Percentiles rank a stretch among this genome's conserved stretches.
These are phyloP conservation scores for Rhincodon typus DNA, from an alignment of 2,797 vertebrate genomes.

Conservation along the genomic window DNA sequence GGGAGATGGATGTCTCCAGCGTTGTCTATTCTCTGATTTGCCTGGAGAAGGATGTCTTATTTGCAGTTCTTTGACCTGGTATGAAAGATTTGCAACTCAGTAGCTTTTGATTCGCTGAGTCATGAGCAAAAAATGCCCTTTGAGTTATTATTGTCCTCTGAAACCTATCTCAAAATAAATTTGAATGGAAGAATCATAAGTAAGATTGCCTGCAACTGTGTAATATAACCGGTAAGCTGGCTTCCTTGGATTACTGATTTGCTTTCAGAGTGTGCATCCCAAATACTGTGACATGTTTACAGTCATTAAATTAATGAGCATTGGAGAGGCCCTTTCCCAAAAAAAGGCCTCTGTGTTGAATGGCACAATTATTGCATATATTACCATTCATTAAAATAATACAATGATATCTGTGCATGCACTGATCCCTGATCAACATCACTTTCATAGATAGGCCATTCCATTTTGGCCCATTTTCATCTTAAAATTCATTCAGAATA, in stretches of 20 bases:
- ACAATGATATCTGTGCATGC: background rate
- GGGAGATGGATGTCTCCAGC: no score
- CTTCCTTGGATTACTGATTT: background rate
- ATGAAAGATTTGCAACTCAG: background rate
- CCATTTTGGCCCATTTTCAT: background rate
- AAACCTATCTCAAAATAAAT: background rate
- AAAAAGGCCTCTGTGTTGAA: no score
- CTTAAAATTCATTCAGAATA: background rate
- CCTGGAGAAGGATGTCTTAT: no score
- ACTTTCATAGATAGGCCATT: background rate
- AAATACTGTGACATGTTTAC: background rate
- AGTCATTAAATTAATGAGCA: background rate
- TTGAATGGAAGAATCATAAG: background rate
- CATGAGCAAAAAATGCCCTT: background rate
- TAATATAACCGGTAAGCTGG: background rate
- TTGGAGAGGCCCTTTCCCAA: background rate
- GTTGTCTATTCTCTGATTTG: no score
- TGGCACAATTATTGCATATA: no score
- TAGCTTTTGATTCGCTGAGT: background rate
- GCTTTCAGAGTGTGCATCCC: background rate
- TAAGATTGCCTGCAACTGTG: background rate
- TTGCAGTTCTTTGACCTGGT: background rate
- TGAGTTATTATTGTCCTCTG: background rate
- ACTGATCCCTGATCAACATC: background rate
- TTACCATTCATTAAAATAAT: no score